Evolutionary conservation across 2,888 invertebrate genomes (phyloP).

Genomic region (Andrena hattorfiana): DNA sequence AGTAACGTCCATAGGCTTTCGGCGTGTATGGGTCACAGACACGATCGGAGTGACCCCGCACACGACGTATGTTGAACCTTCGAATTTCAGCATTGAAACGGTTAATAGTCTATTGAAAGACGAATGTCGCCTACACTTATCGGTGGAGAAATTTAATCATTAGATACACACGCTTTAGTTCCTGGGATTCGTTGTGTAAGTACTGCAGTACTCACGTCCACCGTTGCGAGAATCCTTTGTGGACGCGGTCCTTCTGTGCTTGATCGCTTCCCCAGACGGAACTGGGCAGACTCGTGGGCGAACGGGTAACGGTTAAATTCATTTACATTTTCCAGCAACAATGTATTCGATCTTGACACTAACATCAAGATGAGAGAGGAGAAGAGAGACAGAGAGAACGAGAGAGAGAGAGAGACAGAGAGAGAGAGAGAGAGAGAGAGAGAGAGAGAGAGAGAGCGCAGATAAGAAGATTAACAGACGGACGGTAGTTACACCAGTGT

Average conservation of each 20-base stretch:
- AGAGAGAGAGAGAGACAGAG: slow-evolving; percentile 3
- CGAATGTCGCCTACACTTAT: neutral
- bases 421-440: neutral
- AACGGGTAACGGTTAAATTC: slow-evolving; percentile 61
- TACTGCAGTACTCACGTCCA: neutral
- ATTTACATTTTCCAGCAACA: slow-evolving; percentile 64
- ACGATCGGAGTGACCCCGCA: too few species aligned
- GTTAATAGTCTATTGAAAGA: neutral
- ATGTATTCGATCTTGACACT: slow-evolving; percentile 38
- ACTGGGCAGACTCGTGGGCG: slow-evolving; percentile 54
- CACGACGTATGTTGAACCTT: too few species aligned
- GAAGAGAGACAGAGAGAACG: slow-evolving; percentile 11
- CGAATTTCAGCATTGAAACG: too few species aligned
- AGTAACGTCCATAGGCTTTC: too few species aligned
- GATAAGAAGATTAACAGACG: neutral
- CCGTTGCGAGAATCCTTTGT: neutral
- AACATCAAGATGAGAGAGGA: neutral
- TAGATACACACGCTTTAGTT: slow-evolving; percentile 12
- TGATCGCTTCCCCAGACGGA: slow-evolving; percentile 42
- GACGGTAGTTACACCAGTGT: slow-evolving; percentile 30
- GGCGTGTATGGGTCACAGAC: too few species aligned
- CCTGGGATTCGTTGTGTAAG: neutral
- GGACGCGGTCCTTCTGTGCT: neutral
- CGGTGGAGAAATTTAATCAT: slow-evolving; percentile 5
- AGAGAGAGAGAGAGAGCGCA: slow-evolving; percentile 25